Base-by-base conservation (phyloP, 2,797 vertebrate genomes). In the Eutrigla gurnardus region DNA sequence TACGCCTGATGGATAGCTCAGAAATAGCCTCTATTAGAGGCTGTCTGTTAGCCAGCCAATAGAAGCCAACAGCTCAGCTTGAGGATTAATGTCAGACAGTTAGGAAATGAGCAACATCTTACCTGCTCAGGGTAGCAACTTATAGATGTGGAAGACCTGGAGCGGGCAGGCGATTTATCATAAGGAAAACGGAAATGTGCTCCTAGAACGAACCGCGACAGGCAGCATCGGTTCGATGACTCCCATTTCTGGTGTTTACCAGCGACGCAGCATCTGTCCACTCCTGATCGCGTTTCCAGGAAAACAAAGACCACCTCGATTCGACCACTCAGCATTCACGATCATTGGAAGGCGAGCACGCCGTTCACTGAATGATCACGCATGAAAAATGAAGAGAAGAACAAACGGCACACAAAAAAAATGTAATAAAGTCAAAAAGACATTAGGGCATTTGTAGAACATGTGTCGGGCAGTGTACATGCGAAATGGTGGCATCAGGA, bases 401-500 rank as follows among this genome's bases (percentile, higher is more conserved):
- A 18, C n/a, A 49, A n/a, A 18, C 18, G 3, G 17, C 2, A 52
- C 4, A 50, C 0, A 8, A 14, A 35, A 32, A 37, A 15, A 50
- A 15, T 40, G 7, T 32, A 18, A 47, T 46, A 60, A 10, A 2
- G 37, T 2, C 1, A 6, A 59, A 32, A 67, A 39, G 40, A 32
- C 1, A 50, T 39, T 3, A 57, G 54, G 64, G 63, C 57, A 14
- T 58, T 18, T 42, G 77, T 0, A 17, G 57, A 65, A 60, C 70
- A 85, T 78, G 81, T 75, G 82, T 70, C 69, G 59, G 61, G 45
- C 62, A 36, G 49, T 50, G 53, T 61, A 58, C 65, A 15, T 45
- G 77, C 82, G 93, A 94, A 92, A 93, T 94, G 93, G 93, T 86
- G 92, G 93, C 85, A 69, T 58, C 80, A 59, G 84, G 81, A 83